A percentile compares a stretch with the other conserved stretches of the same genome.
Evolutionary conservation across 2,888 invertebrate genomes (phyloP).

Genomic region (Polyploca ridens): DNA sequence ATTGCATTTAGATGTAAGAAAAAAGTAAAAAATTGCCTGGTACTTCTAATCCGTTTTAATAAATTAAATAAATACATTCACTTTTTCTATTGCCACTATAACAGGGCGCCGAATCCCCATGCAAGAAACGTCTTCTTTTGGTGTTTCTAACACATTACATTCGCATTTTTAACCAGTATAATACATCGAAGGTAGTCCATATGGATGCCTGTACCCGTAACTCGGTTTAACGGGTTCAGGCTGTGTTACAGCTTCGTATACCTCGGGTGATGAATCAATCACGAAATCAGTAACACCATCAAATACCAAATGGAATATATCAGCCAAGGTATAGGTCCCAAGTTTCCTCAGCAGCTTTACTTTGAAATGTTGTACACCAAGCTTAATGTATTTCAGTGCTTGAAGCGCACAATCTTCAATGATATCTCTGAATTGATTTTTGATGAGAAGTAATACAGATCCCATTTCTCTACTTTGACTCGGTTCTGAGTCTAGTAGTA

Average conservation of each 20-base stretch:
- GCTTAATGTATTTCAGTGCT: slow-evolving; percentile 38
- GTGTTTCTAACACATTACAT: no score
- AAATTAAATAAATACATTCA: slow-evolving; percentile 1
- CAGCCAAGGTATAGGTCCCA: slow-evolving; percentile 51
- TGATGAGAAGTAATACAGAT: slow-evolving; percentile 45
- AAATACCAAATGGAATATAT: slow-evolving; percentile 49
- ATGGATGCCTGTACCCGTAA: slow-evolving; percentile 22
- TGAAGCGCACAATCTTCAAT: slow-evolving; percentile 49
- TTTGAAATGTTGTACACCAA: slow-evolving; percentile 47
- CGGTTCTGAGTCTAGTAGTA: slow-evolving; percentile 20
- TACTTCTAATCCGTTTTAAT: not conserved
- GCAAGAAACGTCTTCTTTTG: no score
- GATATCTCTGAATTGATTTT: slow-evolving; percentile 52
- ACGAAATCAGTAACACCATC: slow-evolving; percentile 54
- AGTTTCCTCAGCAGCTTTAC: slow-evolving; percentile 53
- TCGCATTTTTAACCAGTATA: slow-evolving; percentile 3
- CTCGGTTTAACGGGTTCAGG: slow-evolving; percentile 14
- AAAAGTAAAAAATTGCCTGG: not conserved
- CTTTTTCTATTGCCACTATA: no score
- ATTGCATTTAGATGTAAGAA: no score
- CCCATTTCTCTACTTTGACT: slow-evolving; percentile 35
- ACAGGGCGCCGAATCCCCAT: no score
- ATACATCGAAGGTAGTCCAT: slow-evolving; percentile 22
- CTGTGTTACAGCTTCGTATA: slow-evolving; percentile 19
- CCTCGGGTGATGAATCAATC: slow-evolving; percentile 29